Evolutionary conservation across 2,113 vertebrate species (phyloP).

Genomic region (Sorex fumeus): DNA sequence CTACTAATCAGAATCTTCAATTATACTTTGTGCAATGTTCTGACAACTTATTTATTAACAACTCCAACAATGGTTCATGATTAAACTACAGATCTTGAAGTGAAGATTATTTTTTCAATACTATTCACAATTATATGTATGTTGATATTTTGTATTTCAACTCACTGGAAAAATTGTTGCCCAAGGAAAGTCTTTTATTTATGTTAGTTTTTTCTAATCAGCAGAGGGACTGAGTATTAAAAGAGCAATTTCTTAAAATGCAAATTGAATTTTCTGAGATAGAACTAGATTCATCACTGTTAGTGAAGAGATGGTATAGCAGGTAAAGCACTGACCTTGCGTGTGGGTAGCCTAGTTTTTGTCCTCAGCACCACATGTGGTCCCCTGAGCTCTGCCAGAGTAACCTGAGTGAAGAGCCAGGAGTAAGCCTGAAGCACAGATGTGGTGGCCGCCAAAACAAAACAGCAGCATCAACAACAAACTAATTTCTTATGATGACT

Average conservation of each 20-base stretch:
- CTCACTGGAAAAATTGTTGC: not conserved
- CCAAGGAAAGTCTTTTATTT: not conserved
- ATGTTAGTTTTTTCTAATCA: not conserved
- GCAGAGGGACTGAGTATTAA: not conserved
- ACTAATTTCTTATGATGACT: no score
- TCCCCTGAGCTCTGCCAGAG: no score
- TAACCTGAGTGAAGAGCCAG: no score
- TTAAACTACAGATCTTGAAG: not conserved
- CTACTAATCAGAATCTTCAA: constrained; percentile 11
- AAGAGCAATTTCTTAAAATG: constrained; percentile 13
- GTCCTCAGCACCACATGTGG: no score
- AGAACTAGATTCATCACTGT: not conserved
- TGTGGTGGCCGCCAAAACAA: no score
- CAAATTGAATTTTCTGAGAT: constrained; percentile 28
- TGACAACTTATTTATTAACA: not conserved
- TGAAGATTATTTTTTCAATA: not conserved
- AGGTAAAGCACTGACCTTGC: no score
- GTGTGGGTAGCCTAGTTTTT: no score
- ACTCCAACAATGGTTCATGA: not conserved
- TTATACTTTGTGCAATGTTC: not conserved
- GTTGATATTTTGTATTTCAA: not conserved
- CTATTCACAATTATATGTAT: not conserved
- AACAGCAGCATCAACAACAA: no score
- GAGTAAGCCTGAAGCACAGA: no score
- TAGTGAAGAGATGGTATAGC: no score